Evolutionary conservation across 2,797 vertebrate genomes (phyloP), one percentile per base, ranked within the genome.

Genomic region (Amazona finschi): DNA sequence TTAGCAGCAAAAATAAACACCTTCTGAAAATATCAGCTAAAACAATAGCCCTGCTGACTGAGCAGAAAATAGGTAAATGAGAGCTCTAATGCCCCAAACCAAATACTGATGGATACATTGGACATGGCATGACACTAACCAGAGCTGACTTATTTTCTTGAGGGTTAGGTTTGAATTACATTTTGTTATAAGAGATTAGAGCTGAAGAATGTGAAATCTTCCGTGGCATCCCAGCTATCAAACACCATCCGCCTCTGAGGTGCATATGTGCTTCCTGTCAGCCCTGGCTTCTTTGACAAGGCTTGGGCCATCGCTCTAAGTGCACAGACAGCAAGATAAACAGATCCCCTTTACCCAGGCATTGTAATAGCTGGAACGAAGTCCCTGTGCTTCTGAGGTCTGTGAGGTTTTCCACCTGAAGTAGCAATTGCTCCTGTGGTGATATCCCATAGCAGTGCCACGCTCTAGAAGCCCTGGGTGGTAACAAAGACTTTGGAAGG

Each of bases 131-230:
- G 87, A 95, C 52, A 65, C 33, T 91, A 77, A 91, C 66, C 80
- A 94, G 85, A 72, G 18, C 70, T 52, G 44, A 61, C 80, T 91
- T 89, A 77, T 72, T 96, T 95, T 95, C 87, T 47, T 0, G 1
- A 60, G 81, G 19, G 41, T 91, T 84, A 64, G 44, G 44, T 77
- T 90, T 86, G 70, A 87, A 95, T 91, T 90, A 55, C 53, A 46
- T 94, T 96, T 96, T 85, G 76, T 95, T 97, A 78, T 87, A 89
- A 83, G 87, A 94, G 50, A 94, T 94, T 96, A 95, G 60, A 91
- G 62, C n/a, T 55, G 67, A 94, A 96, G 93, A 96, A 89, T 86
- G 91, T 6, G 12, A 95, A 81, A 83, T 90, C 85, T 95, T 92
- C 60, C 86, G 25, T 64, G 50, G 44, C 53, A 91, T 87, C 76